Percentiles rank a stretch among this genome's conserved stretches.
Conservation (phyloP, 2,113 vertebrate genomes). For the Lathamus discolor region DNA sequence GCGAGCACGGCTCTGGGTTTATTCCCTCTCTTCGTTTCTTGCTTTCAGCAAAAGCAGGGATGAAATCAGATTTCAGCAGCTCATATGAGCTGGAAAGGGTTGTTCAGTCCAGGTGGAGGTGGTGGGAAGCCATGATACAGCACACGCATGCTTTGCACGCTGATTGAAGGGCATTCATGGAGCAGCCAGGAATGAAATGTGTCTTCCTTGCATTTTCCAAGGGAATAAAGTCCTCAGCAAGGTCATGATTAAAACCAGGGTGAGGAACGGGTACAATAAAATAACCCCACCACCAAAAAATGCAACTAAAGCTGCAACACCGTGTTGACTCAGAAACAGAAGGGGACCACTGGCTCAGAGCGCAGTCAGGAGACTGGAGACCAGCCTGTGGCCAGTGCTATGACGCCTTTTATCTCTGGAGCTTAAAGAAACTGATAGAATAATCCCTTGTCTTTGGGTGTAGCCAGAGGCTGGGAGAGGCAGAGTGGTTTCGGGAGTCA, state of each 20-base stretch:
- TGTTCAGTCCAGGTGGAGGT: constrained; percentile 6
- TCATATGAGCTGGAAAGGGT: constrained; percentile 9
- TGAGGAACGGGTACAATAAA: neutral
- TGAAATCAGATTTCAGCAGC: constrained; percentile 45
- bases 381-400: neutral
- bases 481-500: neutral
- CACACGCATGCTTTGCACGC: neutral
- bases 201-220: neutral
- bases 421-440: neutral
- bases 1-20: neutral
- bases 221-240: neutral
- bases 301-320: neutral
- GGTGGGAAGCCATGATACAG: neutral
- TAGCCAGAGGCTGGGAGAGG: neutral
- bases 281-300: neutral
- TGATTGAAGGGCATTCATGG: neutral
- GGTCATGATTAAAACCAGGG: neutral
- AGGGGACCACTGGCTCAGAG: neutral
- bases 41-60: constrained; percentile 42
- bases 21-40: constrained; percentile 18
- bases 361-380: neutral
- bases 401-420: neutral
- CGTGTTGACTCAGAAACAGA: neutral
- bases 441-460: neutral
- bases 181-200: neutral